Conservation (phyloP, 1,140 invertebrate genomes). For the Formica selysi region DNA sequence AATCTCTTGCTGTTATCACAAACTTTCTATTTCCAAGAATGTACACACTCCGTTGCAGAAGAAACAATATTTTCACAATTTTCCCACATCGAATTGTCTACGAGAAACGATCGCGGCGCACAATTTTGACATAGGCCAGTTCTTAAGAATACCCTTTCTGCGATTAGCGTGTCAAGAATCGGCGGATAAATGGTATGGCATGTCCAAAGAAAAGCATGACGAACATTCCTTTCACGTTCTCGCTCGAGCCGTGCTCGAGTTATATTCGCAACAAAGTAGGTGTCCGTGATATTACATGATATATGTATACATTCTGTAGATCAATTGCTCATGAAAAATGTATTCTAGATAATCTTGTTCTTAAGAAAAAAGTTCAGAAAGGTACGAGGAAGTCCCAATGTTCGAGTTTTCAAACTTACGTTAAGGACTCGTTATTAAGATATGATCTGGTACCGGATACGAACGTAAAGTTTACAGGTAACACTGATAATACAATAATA, state of each 20-base stretch:
- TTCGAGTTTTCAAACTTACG: conserved; percentile 86
- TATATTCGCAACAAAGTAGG: conserved; percentile 87
- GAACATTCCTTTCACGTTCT: conserved; percentile 88
- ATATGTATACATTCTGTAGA: conserved; percentile 52
- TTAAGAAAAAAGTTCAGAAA: conserved; percentile 88
- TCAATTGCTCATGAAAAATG: conserved; percentile 22
- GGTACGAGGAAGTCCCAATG: conserved; percentile 86
- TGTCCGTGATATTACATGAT: conserved; percentile 28
- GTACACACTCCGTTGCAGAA: conserved; percentile 28
- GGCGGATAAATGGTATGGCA: conserved; percentile 82
- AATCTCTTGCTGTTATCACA: conserved; percentile 96
- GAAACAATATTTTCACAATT: conserved; percentile 87
- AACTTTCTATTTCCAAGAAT: conserved; percentile 85
- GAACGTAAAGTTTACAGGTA: conserved; percentile 56
- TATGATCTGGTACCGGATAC: conserved; percentile 69
- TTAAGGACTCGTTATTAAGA: conserved; percentile 83
- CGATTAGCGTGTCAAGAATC: conserved; percentile 89
- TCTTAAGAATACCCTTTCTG: conserved; percentile 89
- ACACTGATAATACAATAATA: conserved; percentile 23
- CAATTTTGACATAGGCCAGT: conserved; percentile 78
- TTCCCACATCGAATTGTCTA: conserved; percentile 88
- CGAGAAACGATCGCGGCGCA: conserved; percentile 80
- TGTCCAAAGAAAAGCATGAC: conserved; percentile 83
- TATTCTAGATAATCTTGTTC: conserved; percentile 86
- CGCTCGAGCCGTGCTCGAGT: conserved; percentile 88